Percentiles rank a stretch among this genome's conserved stretches.
Evolutionary conservation across 2,888 invertebrate species (phyloP).

Genomic region (Leistus spinibarbis): DNA sequence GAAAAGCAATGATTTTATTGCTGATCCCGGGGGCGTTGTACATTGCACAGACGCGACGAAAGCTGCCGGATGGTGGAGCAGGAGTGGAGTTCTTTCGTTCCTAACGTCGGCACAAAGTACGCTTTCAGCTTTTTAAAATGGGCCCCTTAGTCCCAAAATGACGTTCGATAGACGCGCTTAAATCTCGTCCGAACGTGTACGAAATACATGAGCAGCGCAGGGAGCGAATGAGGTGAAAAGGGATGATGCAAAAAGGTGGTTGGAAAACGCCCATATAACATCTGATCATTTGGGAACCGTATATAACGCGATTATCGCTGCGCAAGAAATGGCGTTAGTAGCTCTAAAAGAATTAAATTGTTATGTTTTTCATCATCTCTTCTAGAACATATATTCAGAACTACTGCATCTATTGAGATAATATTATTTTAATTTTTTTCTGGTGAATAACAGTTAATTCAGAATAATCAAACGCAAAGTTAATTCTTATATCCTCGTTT

Average conservation of each 20-base stretch:
- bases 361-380: neutral
- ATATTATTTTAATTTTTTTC: too few relatives aligned
- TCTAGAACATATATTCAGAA: neutral
- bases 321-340: neutral
- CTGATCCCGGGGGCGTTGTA: constrained; percentile 51
- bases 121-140: constrained; percentile 59
- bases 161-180: constrained; percentile 55
- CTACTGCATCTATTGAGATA: too few relatives aligned
- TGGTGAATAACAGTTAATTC: too few relatives aligned
- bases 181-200: constrained; percentile 48
- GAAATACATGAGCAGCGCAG: neutral
- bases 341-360: neutral
- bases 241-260: neutral
- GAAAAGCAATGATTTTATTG: constrained; percentile 56
- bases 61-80: constrained; percentile 36
- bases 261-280: neutral
- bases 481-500: too few relatives aligned
- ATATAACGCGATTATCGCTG: neutral
- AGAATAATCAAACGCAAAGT: too few relatives aligned
- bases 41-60: constrained; percentile 46
- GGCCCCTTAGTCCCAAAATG: constrained; percentile 57
- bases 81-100: neutral
- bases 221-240: neutral
- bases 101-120: constrained; percentile 52
- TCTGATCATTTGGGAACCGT: neutral